Evolutionary conservation across 2,888 invertebrate genomes (phyloP).

Genomic region (Sesia apiformis): DNA sequence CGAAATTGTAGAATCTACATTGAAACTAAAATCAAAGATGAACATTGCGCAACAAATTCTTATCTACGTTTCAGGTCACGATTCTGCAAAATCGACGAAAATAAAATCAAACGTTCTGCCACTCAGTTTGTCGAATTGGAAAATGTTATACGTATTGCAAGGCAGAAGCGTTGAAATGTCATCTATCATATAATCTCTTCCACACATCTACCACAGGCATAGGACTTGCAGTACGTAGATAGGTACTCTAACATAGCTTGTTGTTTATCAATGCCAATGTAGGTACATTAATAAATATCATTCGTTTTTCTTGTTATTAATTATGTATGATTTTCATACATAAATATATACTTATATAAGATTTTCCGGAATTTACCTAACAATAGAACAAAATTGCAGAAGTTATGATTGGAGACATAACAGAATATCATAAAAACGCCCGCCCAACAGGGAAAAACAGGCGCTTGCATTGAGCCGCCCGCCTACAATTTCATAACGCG

Average conservation of each 20-base stretch:
- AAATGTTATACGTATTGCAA: constrained; percentile 48
- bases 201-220: no score
- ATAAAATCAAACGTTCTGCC: constrained; percentile 56
- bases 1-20: constrained; percentile 4
- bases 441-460: constrained; percentile 62
- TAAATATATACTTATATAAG: no score
- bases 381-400: no score
- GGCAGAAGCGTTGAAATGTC: constrained; percentile 30
- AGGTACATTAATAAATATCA: no score
- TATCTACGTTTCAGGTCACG: constrained; percentile 54
- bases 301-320: no score
- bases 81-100: constrained; percentile 58
- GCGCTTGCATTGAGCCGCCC: constrained; percentile 45
- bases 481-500: constrained; percentile 73
- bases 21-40: constrained; percentile 17
- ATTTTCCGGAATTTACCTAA: no score
- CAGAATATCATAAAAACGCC: constrained; percentile 66
- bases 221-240: no score
- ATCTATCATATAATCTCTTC: constrained; percentile 29
- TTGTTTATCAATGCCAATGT: no score
- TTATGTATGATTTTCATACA: no score
- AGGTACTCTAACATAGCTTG: no score
- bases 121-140: constrained; percentile 37
- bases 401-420: constrained; percentile 56
- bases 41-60: constrained; percentile 50